Evolutionary conservation across 2,888 invertebrate species (phyloP).

Genomic region (Hirudinaria manillensis): DNA sequence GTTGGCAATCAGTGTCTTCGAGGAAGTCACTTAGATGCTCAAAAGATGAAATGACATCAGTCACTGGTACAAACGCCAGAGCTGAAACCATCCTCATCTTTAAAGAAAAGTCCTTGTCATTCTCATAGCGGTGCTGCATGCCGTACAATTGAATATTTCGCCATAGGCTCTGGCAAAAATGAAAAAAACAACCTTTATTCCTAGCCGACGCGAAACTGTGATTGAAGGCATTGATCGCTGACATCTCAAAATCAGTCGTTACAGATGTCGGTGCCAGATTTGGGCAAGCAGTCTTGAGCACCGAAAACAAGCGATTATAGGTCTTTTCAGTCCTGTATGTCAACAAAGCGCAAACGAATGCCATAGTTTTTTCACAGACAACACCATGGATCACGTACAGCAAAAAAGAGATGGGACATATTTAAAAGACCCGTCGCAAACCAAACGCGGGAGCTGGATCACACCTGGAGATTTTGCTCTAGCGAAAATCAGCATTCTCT

Average conservation of each 20-base stretch:
- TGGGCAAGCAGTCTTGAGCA: not conserved
- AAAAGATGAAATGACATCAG: no score
- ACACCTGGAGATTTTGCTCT: not conserved
- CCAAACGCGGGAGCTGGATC: not conserved
- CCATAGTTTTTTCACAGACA: not conserved
- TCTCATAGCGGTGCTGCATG: not conserved
- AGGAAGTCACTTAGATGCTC: not conserved
- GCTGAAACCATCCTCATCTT: no score
- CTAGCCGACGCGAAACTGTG: not conserved
- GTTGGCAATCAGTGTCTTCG: not conserved
- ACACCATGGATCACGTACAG: not conserved
- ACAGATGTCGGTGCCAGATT: no score
- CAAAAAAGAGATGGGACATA: not conserved
- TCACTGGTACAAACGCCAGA: no score
- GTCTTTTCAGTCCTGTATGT: not conserved
- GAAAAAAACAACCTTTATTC: not conserved
- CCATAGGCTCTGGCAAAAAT: not conserved
- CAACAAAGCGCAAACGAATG: not conserved
- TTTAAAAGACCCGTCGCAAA: not conserved
- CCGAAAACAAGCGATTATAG: not conserved
- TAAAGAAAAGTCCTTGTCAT: not conserved
- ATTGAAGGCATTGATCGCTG: not conserved
- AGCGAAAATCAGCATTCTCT: not conserved
- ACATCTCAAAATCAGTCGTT: no score
- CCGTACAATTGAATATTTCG: not conserved